Base-by-base conservation (phyloP, 2,113 vertebrate genomes). In the Neolamprologus cancellatus region DNA sequence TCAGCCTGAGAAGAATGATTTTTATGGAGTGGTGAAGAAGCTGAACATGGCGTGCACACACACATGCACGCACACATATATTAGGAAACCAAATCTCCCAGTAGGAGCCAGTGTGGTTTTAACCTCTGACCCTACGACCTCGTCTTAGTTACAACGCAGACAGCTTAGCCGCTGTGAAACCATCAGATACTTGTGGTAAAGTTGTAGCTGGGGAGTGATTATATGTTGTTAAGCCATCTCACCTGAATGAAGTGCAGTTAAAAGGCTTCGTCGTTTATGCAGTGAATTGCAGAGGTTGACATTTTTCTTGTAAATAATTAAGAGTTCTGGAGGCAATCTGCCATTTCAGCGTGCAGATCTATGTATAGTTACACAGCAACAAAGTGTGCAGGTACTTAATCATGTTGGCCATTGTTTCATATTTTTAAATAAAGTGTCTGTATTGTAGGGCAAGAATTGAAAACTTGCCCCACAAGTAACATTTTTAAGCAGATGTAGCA, bases 61-160 rank as follows among this genome's bases (percentile, higher is more conserved):
- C 83, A 84, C 78, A 78, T 81, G 76, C 48, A 78, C 14, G 32
- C 54, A 78, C 55, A 78, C 78, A 87, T 82, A 90, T 82, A 78
- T 84, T 90, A 90, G 82, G 95, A 95, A 96, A 96, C 92, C 74
- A 76, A 95, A 96, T 94, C 95, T 94, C 93, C 61, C 90, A 93
- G 91, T 89, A 95, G 94, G 90, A 95, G 92, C 91, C 91, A 86
- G 83, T 95, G 96, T 96, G 87, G 93, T 88, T 95, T 95, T 96
- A 96, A 95, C 96, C 96, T 93, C 81, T 92, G 89, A 94, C 92
- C 90, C 61, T 5, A 3, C 88, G 91, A 95, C 94, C 94, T 91
- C 79, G 84, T 93, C 92, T 96, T 94, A 93, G 94, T 95, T 92
- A 92, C 80, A n/a, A 23, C 52, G 87, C 55, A 61, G 86, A 87